Evolutionary conservation across 2,113 vertebrate species (phyloP).

Genomic region (Pogonocichla stellata): DNA sequence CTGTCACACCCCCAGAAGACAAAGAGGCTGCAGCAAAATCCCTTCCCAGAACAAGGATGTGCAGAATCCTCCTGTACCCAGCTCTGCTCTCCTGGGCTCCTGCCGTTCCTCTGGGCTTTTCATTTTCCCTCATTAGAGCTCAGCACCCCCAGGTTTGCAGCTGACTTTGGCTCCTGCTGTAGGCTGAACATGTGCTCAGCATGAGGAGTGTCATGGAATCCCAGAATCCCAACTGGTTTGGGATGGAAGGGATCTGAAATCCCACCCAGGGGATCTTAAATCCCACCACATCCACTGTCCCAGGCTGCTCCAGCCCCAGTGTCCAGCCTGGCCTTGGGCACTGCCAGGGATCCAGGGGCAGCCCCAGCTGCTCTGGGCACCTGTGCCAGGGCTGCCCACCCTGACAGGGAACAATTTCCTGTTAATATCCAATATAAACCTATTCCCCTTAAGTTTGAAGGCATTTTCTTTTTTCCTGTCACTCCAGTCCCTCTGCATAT

Average conservation of each 20-base stretch:
- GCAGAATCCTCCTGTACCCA: neutral
- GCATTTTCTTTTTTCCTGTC: neutral
- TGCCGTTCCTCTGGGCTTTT: neutral
- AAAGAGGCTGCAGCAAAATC: neutral
- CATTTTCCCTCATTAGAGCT: neutral
- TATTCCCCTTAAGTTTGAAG: no score
- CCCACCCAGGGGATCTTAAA: no score
- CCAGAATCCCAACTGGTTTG: neutral
- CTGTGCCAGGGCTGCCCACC: neutral
- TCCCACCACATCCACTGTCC: no score
- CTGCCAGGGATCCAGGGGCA: neutral
- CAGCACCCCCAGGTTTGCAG: neutral
- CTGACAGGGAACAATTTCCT: accelerated
- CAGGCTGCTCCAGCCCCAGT: neutral
- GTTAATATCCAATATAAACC: neutral
- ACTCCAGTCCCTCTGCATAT: neutral
- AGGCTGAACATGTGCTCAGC: accelerated
- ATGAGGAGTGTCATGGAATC: neutral
- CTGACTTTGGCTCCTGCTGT: neutral
- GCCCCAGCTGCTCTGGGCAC: neutral
- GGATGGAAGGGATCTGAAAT: accelerated
- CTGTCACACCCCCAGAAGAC: neutral
- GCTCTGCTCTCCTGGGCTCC: neutral
- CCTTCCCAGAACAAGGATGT: neutral
- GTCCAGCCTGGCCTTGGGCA: neutral